Base-by-base conservation (phyloP, 2,888 invertebrate genomes). In the Rhagonycha fulva region DNA sequence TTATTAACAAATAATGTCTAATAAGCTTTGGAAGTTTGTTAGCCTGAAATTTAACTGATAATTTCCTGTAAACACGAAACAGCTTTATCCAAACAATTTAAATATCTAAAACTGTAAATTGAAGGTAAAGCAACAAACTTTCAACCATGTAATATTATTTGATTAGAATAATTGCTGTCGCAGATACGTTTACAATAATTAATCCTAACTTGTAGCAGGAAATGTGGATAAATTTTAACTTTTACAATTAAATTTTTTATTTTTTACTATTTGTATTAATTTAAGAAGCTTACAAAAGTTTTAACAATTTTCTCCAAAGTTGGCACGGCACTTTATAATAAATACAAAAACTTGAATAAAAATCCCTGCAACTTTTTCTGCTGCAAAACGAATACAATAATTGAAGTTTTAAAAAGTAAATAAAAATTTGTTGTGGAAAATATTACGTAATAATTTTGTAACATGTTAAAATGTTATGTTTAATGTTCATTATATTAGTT, bases 221-320 rank as follows among this genome's bases (percentile, higher is more conserved):
- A 47, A 7, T n/a, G 2, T n/a, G n/a, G 7, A 5, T 47, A 5
- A n/a, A 47, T 47, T 47, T 47, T n/a, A 12, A 47, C 47, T 47
- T 47, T 47, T 47, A 47, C n/a, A 47, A n/a, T 47, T 47, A 47
- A n/a, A 47, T 74, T 70, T 47, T 70, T 70, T 24, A 70, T 24
- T 67, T 74, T 67, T 74, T 67, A 67, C 67, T n/a, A 61, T 74
- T 66, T 71, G 70, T 60, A 70, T 74, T 67, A 28, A 63, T 67
- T 70, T 66, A 67, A 67, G 32, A 70, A 70, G 30, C 74, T 62
- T 63, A 74, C 70, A 74, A 71, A 74, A 74, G 66, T 74, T 74
- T 70, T 74, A 70, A 73, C 60, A 70, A 66, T 66, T 70, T 74
- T 70, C 60, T 47, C 24, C 60, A 71, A 71, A 71, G 71, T 71